Conservation (phyloP, 2,113 vertebrate species). For the Cichladusa arquata region DNA sequence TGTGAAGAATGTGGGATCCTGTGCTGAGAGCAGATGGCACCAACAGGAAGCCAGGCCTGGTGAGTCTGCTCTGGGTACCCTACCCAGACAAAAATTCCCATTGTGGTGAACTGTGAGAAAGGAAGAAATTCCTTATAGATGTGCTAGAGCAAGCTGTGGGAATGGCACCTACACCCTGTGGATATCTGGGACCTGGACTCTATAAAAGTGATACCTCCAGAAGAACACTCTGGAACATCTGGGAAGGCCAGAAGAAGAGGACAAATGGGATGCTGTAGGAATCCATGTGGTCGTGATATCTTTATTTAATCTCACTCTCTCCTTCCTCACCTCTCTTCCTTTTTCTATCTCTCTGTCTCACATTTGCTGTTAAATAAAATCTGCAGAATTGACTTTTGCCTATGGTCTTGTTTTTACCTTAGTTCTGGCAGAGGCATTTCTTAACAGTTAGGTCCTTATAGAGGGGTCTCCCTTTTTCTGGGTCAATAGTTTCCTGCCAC, state of each 20-base stretch:
- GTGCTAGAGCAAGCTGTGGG: not conserved
- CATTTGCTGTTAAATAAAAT: not conserved
- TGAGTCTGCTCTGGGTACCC: not conserved
- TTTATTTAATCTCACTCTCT: not conserved
- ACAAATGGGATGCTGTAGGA: not conserved
- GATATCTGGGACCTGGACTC: not conserved
- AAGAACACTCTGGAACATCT: not conserved
- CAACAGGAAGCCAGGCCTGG: not conserved
- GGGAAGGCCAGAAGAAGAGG: not conserved
- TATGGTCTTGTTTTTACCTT: not conserved
- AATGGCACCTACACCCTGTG: too few species aligned
- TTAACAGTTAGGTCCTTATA: not conserved
- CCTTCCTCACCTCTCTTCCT: not conserved
- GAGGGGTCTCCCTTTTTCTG: not conserved
- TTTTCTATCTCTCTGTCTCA: not conserved
- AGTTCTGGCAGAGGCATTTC: not conserved
- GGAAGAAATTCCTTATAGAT: not conserved
- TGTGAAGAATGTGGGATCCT: not conserved
- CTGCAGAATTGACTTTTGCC: rapidly evolving
- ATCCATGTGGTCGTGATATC: not conserved
- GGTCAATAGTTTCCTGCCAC: not conserved
- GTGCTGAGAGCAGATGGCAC: not conserved
- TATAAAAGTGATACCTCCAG: not conserved
- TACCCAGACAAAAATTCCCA: not conserved
- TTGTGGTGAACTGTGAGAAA: not conserved